Evolutionary conservation across 2,797 vertebrate species (phyloP), one percentile per base, ranked within the genome.

Genomic region (Monodelphis domestica): DNA sequence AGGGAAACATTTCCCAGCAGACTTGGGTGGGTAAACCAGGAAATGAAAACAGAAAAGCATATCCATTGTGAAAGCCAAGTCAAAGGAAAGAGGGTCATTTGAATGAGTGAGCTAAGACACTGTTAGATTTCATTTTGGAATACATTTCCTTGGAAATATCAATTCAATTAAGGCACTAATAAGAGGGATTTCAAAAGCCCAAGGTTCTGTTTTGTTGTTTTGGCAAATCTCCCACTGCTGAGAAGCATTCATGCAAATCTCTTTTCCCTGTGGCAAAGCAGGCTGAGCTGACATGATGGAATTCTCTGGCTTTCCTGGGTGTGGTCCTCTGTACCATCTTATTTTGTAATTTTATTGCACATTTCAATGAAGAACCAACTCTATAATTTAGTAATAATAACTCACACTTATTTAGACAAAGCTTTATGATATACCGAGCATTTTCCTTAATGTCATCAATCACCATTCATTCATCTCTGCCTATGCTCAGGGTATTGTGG

Each of bases 71-170:
- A 96, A 95, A 96, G 59, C 56, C 0, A 0, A 89, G 59, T 55
- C 90, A 88, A 92, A 94, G 55, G 78, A 91, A 95, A 94, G 59
- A 92, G 87, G 45, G 84, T 90, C 88, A 78, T 70, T 52, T 89
- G 87, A 96, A 96, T 93, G 59, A 92, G 90, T 93, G 59, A 92
- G 90, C 89, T 92, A 53, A 88, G 59, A 50, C 33, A 56, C 50
- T 92, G 59, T 93, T 92, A 92, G 95, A 95, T 92, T 95, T 95
- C 96, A 93, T 91, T 93, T 94, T 89, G 93, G 96, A 95, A 89
- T 33, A 57, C 91, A 95, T 92, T 94, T 63, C 93, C 84, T 94
- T 92, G 91, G 94, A 96, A 96, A 96, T 56, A 92, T 87, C 88
- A 88, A 88, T 94, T 92, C 96, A 95, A 95, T 95, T 90, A 96